Evolutionary conservation across 2,888 invertebrate species (phyloP).

Genomic region (Parnassius mnemosyne): DNA sequence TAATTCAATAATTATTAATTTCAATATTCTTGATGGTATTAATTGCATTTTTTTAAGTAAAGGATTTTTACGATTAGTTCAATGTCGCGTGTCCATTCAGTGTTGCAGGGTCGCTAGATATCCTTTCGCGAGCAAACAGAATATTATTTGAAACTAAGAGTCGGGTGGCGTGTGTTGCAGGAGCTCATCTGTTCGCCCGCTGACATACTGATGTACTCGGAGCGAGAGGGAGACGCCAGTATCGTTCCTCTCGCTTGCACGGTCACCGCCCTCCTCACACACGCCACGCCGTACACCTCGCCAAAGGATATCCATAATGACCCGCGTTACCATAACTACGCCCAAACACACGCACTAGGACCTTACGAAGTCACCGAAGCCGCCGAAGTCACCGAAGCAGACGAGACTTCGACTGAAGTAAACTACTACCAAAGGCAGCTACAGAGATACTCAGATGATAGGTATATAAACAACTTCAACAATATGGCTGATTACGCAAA

Average conservation of each 20-base stretch:
- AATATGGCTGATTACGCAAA: constrained; percentile 35
- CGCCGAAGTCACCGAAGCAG: constrained; percentile 39
- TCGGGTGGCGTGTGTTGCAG: constrained; percentile 84
- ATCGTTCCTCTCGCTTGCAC: constrained; percentile 61
- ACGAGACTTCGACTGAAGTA: constrained; percentile 44
- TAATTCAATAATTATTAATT: no score
- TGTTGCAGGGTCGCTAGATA: constrained; percentile 69
- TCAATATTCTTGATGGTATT: no score
- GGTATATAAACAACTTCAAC: constrained; percentile 61
- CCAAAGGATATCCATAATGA: constrained; percentile 72
- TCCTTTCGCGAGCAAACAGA: constrained; percentile 54
- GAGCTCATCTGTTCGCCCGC: constrained; percentile 83
- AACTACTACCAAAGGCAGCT: constrained; percentile 52
- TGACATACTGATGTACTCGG: constrained; percentile 75
- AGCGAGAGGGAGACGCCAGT: constrained; percentile 41
- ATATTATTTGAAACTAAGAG: constrained; percentile 55
- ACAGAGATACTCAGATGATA: constrained; percentile 59
- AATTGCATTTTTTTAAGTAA: no score
- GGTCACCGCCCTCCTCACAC: constrained; percentile 58
- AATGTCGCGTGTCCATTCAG: constrained; percentile 43
- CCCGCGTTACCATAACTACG: constrained; percentile 40
- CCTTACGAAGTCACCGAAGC: constrained; percentile 32
- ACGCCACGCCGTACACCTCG: constrained; percentile 65
- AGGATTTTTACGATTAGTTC: neutral
- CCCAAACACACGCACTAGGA: constrained; percentile 27